Evolutionary conservation across 2,113 vertebrate genomes (phyloP).

Genomic region (Ageneiosus marmoratus): DNA sequence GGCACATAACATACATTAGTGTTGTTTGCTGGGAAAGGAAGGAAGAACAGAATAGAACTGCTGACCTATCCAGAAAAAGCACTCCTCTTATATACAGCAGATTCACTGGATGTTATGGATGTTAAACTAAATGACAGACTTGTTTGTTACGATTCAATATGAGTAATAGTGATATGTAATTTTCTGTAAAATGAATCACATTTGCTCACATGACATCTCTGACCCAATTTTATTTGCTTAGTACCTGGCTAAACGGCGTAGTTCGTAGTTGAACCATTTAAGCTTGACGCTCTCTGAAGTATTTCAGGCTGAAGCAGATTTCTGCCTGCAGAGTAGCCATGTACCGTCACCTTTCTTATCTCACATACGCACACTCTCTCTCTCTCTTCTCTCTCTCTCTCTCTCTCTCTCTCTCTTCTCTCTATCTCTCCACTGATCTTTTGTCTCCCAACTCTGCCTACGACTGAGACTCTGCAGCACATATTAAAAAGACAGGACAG

Average conservation of each 20-base stretch:
- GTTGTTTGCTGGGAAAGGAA: no score
- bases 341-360: conserved; percentile 32
- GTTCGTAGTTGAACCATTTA: conserved; percentile 4
- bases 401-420: not conserved
- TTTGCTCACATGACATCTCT: not conserved
- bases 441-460: conserved; percentile 43
- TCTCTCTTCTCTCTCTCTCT: no score
- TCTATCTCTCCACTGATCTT: conserved; percentile 24
- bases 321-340: conserved; percentile 27
- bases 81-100: not conserved
- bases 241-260: conserved; percentile 16
- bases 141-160: not conserved
- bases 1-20: no score
- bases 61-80: not conserved
- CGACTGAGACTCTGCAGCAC: conserved; percentile 32
- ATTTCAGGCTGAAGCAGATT: conserved; percentile 29
- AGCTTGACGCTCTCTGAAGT: conserved; percentile 19
- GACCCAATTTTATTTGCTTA: not conserved
- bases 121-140: not conserved
- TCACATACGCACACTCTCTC: conserved; percentile 14
- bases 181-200: not conserved
- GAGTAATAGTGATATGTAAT: not conserved
- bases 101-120: not conserved
- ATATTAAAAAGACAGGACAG: not conserved
- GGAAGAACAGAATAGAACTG: no score